Base-by-base conservation (phyloP, 23 tunicate species). In the Trididemnum clinides region DNA sequence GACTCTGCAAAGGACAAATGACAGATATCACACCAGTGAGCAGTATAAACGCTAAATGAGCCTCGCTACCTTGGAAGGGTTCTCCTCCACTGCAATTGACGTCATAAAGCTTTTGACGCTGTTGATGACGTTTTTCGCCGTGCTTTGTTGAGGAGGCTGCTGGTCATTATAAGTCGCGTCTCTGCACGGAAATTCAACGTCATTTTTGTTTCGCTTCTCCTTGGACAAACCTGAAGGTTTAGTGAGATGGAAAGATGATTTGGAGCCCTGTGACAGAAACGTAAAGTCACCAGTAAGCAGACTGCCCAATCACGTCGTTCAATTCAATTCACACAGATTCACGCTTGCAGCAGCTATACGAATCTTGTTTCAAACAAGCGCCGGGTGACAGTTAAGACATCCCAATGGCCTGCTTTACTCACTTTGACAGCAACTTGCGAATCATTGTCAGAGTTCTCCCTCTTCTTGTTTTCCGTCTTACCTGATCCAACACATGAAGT, bases 101-200 rank as follows among this genome's bases (percentile, higher is more conserved):
- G 97, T 92, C 97, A 92, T 92, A 51, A 92, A 92, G 85, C 97
- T 92, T 66, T 92, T 87, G n/a, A 92, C 91, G 57, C 97, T 87
- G 85, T 79, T 92, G 2, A 92, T 82, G 18, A 92, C 86, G 29
- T 74, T 39, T 77, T 87, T 92, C 38, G 71, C 33, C 21, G 83
- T 23, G 37, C 31, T 78, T 2, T 78, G 35, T 20, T 78, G 83
- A 27, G 72, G 26, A 18, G 91, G 85, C 28, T 87, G 70, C 3
- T 78, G 66, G 15, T 21, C 2, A 18, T 51, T 51, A 7, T 2
- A 2, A 10, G 25, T 7, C 18, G 37, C 80, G 19, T 20, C 7
- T 12, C 2, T 26, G 27, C 7, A 19, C 18, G 4, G 4, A 7
- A 7, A 25, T 7, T 73, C 80, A 1, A 36, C 30, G 34, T 66